A percentile compares a stretch with the other conserved stretches of the same genome.
Conservation (phyloP, 2,888 invertebrate genomes). For the Corbicula japonica region DNA sequence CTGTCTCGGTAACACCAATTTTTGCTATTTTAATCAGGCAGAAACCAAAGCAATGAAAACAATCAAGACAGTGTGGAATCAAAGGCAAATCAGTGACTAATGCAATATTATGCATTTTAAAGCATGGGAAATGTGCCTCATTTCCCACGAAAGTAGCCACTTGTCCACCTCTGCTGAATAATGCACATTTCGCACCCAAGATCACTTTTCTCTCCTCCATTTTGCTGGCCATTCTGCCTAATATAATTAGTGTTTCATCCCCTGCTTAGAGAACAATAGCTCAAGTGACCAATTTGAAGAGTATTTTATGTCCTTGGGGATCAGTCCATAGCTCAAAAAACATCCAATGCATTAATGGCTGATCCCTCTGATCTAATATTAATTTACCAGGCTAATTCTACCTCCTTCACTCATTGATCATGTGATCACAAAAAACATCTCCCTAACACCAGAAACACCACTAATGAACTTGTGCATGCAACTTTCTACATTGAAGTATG, state of each 20-base stretch:
- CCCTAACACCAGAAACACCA: constrained; percentile 9
- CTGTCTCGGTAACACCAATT: too few species aligned
- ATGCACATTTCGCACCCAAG: constrained; percentile 35
- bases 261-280: constrained; percentile 21
- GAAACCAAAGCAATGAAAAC: constrained; percentile 1
- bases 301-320: constrained; percentile 26
- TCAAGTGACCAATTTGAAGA: constrained; percentile 37
- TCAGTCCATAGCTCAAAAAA: constrained; percentile 35
- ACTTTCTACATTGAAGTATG: neutral
- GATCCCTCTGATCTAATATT: constrained; percentile 45
- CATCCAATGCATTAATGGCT: constrained; percentile 44
- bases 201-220: constrained; percentile 18
- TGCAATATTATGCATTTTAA: constrained; percentile 25
- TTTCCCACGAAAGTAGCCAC: constrained; percentile 35
- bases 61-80: constrained; percentile 1
- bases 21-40: constrained; percentile 1
- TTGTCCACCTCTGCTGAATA: constrained; percentile 2
- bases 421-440: constrained; percentile 32
- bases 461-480: constrained; percentile 42
- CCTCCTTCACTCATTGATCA: constrained; percentile 39
- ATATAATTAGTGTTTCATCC: constrained; percentile 45
- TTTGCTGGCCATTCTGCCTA: constrained; percentile 39
- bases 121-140: neutral
- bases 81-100: constrained; percentile 24
- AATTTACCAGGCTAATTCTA: constrained; percentile 34